Conservation (phyloP, 2,888 invertebrate genomes). For the Subacronicta megacephala region DNA sequence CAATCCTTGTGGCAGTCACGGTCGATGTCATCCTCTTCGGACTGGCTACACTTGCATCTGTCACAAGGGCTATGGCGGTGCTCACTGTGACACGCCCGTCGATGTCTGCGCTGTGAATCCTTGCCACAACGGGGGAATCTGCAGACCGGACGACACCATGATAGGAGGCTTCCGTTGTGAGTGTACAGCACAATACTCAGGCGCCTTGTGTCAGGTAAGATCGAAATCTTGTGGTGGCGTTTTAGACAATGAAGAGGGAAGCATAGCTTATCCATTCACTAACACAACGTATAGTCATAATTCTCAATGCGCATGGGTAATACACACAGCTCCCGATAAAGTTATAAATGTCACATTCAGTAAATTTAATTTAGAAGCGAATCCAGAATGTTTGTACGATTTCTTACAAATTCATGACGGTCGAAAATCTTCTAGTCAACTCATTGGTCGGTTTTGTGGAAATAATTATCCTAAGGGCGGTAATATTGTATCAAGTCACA, state of each 20-base stretch:
- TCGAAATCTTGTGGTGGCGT: slow-evolving; percentile 83
- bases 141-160: slow-evolving; percentile 77
- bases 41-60: slow-evolving; percentile 90
- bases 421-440: slow-evolving; percentile 91
- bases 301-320: slow-evolving; percentile 94
- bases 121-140: slow-evolving; percentile 95
- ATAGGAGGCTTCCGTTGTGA: slow-evolving; percentile 88
- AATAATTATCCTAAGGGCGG: slow-evolving; percentile 91
- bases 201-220: slow-evolving; percentile 90
- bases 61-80: slow-evolving; percentile 89
- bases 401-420: slow-evolving; percentile 96
- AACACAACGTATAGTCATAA: slow-evolving; percentile 90
- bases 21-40: slow-evolving; percentile 87
- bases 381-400: slow-evolving; percentile 92
- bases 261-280: slow-evolving; percentile 91
- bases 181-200: slow-evolving; percentile 92
- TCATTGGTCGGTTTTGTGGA: slow-evolving; percentile 95
- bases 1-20: slow-evolving; percentile 90
- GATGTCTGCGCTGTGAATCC: slow-evolving; percentile 93
- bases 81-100: slow-evolving; percentile 89
- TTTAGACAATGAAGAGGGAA: slow-evolving; percentile 87
- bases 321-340: slow-evolving; percentile 91
- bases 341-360: slow-evolving; percentile 95
- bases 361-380: slow-evolving; percentile 92
- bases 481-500: slow-evolving; percentile 93